Base-by-base conservation (phyloP, 53 echinoderm and acorn worm species). In the Patiria pectinifera region DNA sequence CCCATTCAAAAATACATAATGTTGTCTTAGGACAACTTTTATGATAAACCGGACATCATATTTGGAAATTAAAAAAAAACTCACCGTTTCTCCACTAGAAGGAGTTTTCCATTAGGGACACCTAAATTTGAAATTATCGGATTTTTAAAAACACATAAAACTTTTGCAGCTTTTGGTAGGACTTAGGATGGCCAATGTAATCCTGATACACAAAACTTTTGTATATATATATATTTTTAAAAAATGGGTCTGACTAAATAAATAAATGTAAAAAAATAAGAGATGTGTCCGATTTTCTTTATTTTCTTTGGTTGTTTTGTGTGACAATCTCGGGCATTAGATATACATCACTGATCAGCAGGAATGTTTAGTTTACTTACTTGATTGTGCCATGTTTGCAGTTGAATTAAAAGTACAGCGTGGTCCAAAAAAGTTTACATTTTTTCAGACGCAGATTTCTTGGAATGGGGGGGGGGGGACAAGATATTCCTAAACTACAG, bases 81-180 rank as follows among this genome's bases (percentile, higher is more conserved):
- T 4, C 19, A 12, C 13, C 47, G 79, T 79, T 79, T 79, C 79
- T 79, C 79, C 79, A 79, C 44, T 79, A 43, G 26, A 77, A 77
- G 79, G 79, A 79, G 79, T 79, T 79, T 79, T 79, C 79, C 79
- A 79, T 79, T 76, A 76, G 76, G 76, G 79, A 46, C 11, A 45
- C 48, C 79, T 15, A 79, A 45, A 79, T 15, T 79, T 79, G 46
- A 45, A 79, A 79, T 46, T 4, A 46, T 44, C 47, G 79, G 79
- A 79, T 79, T 79, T 79, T 47, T 45, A 45, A 76, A 35, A 43
- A 15, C 15, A 47, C 47, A 46, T 45, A 45, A 0, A 46, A 79
- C 21, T 44, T 35, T 22, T 74, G 74, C 24, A 74, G 24, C 10
- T 74, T 18, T 24, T 74, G 74, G 74, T 74, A 74, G 24, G 74